Evolutionary conservation across 2,888 invertebrate species (phyloP).

Genomic region (Strigamia maritima): DNA sequence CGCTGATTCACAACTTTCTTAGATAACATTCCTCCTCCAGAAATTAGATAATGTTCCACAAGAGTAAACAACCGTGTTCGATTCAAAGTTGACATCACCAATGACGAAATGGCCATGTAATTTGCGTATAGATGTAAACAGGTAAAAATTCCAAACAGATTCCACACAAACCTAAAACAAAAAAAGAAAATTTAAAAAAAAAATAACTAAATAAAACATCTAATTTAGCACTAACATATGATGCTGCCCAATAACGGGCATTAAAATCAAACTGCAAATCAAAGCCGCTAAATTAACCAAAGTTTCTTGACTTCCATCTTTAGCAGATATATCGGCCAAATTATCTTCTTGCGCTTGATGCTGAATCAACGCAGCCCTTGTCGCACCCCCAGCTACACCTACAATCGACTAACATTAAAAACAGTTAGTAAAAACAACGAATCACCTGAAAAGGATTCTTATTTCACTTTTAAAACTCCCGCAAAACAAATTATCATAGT

Average conservation of each 20-base stretch:
- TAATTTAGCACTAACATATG: constrained; percentile 47
- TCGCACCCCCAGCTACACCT: constrained; percentile 82
- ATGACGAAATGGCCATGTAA: constrained; percentile 76
- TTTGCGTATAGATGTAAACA: constrained; percentile 79
- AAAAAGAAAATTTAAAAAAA: constrained; percentile 40
- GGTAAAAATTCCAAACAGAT: constrained; percentile 71
- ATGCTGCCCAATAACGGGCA: constrained; percentile 60
- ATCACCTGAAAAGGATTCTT: not conserved
- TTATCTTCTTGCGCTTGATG: constrained; percentile 83
- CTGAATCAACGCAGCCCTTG: constrained; percentile 85
- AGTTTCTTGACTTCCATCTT: constrained; percentile 96
- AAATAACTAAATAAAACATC: constrained; percentile 42
- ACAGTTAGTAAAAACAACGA: constrained; percentile 57
- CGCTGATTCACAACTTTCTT: constrained; percentile 65
- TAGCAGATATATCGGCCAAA: constrained; percentile 87
- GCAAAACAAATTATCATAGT: constrained; percentile 53
- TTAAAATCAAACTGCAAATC: constrained; percentile 69
- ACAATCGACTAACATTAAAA: constrained; percentile 77
- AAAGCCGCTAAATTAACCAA: constrained; percentile 87
- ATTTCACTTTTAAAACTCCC: constrained; percentile 49
- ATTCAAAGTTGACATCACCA: constrained; percentile 77
- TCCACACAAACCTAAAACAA: constrained; percentile 67
- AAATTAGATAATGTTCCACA: constrained; percentile 64
- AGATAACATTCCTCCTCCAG: constrained; percentile 60
- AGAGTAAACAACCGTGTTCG: constrained; percentile 70